Conservation (phyloP, 2,888 invertebrate genomes). For the Sesamia inferens region DNA sequence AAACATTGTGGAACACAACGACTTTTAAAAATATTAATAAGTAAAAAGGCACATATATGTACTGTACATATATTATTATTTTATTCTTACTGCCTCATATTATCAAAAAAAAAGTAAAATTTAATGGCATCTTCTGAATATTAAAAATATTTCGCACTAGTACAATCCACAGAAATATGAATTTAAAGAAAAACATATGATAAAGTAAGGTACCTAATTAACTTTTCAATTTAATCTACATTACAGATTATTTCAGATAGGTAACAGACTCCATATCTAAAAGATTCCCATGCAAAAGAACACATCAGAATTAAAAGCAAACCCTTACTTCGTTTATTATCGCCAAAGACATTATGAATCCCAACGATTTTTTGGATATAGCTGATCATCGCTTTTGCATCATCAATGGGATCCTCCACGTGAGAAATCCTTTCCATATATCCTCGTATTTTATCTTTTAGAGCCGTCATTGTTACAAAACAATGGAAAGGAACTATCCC, state of each 20-base stretch:
- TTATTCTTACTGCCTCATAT: too few species aligned
- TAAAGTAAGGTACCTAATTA: too few species aligned
- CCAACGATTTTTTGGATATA: constrained; percentile 73
- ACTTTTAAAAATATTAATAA: neutral
- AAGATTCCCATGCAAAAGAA: neutral
- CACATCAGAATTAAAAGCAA: neutral
- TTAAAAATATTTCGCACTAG: constrained; percentile 1
- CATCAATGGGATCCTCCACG: constrained; percentile 69
- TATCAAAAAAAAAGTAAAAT: neutral
- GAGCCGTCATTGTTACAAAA: constrained; percentile 37
- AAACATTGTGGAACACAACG: neutral
- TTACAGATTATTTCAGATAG: neutral
- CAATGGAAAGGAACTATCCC: neutral
- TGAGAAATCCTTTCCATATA: constrained; percentile 49
- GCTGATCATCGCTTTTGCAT: constrained; percentile 72
- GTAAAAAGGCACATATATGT: neutral
- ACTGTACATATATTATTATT: too few species aligned
- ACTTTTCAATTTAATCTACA: neutral
- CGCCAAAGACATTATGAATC: constrained; percentile 75
- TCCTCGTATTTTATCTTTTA: constrained; percentile 38
- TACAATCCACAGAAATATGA: neutral
- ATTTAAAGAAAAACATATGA: too few species aligned
- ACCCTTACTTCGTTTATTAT: constrained; percentile 68
- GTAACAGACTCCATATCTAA: neutral
- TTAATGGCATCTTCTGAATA: neutral